Evolutionary conservation across 1,140 invertebrate genomes (phyloP), one percentile per base, ranked within the genome.

Genomic region (Anoplophora glabripennis): DNA sequence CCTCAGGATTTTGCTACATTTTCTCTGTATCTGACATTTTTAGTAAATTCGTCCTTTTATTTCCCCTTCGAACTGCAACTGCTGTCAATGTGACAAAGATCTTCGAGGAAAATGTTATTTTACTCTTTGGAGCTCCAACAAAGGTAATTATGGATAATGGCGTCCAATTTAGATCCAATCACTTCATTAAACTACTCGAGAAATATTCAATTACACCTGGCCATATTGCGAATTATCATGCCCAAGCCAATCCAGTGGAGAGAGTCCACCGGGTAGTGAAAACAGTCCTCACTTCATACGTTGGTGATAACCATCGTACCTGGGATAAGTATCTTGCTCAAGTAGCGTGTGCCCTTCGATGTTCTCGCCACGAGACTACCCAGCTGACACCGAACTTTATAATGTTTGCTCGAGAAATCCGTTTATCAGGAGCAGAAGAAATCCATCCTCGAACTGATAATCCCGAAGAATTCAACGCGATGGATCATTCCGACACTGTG

Each of bases 211-310:
- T 56, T 7, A 28, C 21, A 3, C 21, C 21, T 28, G 9, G 15
- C 28, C 48, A 12, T 21, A 62, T 17, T 11, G n/a, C 58, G 0
- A 36, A 33, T 33, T 61, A 61, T 46, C 52, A 63, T 56, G 44
- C 57, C n/a, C 51, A 59, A 38, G 36, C 53, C 0, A 64, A 64
- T 42, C 63, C 59, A 0, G 42, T 42, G 7, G 63, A 64, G 34
- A 33, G 63, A n/a, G 36, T 61, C 0, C 72, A 75, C 52, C 48
- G 65, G 21, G 66, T 68, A 7, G 15, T 75, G 7, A 70, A 69
- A 15, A 65, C 64, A 7, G 65, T 69, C 53, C 48, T 76, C 8
- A 15, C 61, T 4, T 35, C 59, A 0, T 76, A 69, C 57, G 55
- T 69, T 7, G 14, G 61, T 4, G 61, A 69, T 8, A 68, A 72